Base-by-base conservation (phyloP, 2,797 vertebrate genomes). In the Epinephelus malabaricus region DNA sequence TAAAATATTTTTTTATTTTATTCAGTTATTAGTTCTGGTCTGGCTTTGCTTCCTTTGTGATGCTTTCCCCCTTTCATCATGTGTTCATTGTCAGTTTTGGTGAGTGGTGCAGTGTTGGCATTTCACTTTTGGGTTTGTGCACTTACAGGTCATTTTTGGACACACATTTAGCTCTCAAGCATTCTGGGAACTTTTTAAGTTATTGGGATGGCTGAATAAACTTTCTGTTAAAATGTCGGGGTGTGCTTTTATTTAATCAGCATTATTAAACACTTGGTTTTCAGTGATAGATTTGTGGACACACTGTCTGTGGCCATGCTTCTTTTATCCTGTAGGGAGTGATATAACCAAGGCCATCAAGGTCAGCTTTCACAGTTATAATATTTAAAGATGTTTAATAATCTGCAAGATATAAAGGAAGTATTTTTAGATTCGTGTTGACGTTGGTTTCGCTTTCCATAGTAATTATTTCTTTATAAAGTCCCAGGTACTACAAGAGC, bases 141-240 rank as follows among this genome's bases (percentile, higher is more conserved):
- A 51, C 58, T 7, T 34, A 6, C 6, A 3, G 62, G 69, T 74
- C 46, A 47, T 59, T 72, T 85, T 78, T 65, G 17, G 63, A 76
- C 46, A 54, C n/a, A 65, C 13, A 45, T 66, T 78, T 66, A 74
- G 55, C 68, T 67, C 21, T 19, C 5, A 40, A 76, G 43, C 40
- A 69, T 77, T 80, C 55, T 75, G 69, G 60, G 30, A 62, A 79
- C 45, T 81, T 73, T 15, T 76, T 85, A 76, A 83, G 56, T 83
- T 88, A 78, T 82, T 73, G 43, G 49, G 56, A 61, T 82, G 50
- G 56, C 53, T 88, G 18, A 93, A 91, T 93, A 93, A 87, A 91
- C 58, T 71, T 86, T 85, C 25, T 86, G 70, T 68, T 83, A 14
- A 65, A 86, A 68, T 70, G 19, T 54, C 27, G 15, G 19, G 5